These are phyloP conservation scores for Baronia brevicornis DNA, from an alignment of 2,888 invertebrate species.

Conservation along the genomic window DNA sequence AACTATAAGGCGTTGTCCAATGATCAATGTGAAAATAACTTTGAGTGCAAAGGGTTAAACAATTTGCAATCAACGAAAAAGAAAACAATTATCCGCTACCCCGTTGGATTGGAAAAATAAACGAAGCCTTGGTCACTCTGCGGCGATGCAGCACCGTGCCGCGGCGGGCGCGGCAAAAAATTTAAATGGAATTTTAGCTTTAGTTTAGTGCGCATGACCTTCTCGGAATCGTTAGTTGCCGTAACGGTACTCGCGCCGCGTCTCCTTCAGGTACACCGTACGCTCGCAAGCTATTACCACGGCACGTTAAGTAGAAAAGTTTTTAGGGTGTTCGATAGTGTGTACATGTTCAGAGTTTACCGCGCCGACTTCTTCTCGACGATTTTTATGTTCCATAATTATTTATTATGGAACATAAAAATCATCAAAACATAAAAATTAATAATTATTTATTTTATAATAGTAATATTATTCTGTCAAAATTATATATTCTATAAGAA, in stretches of 20 bases:
- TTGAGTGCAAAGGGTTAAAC: no score
- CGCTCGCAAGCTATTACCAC: slow-evolving; percentile 19
- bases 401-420: no score
- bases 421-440: no score
- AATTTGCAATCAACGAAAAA: no score
- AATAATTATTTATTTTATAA: no score
- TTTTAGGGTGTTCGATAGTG: slow-evolving; percentile 13
- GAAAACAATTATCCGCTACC: slow-evolving; percentile 8
- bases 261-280: slow-evolving; percentile 49
- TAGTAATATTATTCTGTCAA: no score
- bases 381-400: no score
- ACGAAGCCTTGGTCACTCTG: slow-evolving; percentile 20
- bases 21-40: no score
- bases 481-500: no score
- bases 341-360: no score
- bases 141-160: slow-evolving; percentile 25
- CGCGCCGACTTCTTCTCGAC: no score
- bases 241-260: slow-evolving; percentile 57
- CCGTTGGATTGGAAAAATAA: slow-evolving; percentile 19
- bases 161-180: slow-evolving; percentile 44
- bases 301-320: slow-evolving; percentile 15
- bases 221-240: slow-evolving; percentile 62
- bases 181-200: slow-evolving; percentile 56
- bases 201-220: slow-evolving; percentile 64
- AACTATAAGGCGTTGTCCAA: no score